Evolutionary conservation across 1,140 invertebrate species (phyloP).

Genomic region (Stegodyphus mimosarum): DNA sequence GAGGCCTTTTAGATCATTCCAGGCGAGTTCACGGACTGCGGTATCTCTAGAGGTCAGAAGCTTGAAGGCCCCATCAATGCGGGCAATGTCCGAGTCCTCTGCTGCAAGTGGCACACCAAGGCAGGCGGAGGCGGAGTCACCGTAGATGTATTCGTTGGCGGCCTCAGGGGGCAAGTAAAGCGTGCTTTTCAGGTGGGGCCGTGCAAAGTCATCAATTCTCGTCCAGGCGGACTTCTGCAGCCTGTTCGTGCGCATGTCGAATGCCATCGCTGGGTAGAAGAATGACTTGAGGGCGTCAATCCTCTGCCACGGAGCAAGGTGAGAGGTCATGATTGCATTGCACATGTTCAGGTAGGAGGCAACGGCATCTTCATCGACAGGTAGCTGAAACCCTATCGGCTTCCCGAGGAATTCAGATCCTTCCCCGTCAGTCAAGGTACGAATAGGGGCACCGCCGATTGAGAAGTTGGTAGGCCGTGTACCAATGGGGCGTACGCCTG

Average conservation of each 20-base stretch:
- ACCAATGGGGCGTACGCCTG: not conserved
- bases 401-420: not conserved
- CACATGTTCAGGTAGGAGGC: no score
- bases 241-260: not conserved
- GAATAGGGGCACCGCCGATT: not conserved
- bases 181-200: not conserved
- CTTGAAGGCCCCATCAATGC: not conserved
- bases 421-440: not conserved
- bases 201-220: not conserved
- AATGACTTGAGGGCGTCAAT: not conserved
- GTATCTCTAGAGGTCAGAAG: not conserved
- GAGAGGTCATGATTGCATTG: not conserved
- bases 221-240: not conserved
- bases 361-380: not conserved
- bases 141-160: not conserved
- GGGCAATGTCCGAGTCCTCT: not conserved
- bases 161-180: not conserved
- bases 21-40: no score
- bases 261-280: not conserved
- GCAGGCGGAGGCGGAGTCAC: not conserved
- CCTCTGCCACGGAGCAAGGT: constrained; percentile 5
- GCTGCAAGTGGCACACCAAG: not conserved
- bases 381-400: not conserved
- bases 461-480: not conserved
- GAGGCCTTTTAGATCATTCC: no score